phyloP scores from a whole-genome alignment of 2,888 invertebrate species.

The Cloeon dipterum region DNA sequence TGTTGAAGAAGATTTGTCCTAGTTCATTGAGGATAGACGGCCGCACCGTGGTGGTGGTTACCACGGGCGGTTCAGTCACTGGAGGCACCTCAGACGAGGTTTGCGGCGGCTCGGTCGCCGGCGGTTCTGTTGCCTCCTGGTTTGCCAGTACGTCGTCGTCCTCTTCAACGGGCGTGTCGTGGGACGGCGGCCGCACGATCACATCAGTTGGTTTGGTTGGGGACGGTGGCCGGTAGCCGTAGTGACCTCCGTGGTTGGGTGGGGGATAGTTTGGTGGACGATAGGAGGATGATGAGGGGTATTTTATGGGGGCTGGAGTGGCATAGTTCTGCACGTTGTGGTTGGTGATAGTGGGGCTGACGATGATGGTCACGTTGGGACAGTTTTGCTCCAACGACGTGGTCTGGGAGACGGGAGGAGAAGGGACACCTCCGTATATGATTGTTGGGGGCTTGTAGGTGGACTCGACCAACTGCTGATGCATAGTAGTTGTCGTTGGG shows the following conservation, averaged over 20 bases:
- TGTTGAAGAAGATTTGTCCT: neutral
- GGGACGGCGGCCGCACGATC: no score
- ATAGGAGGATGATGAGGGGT: neutral
- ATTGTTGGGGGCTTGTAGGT: neutral
- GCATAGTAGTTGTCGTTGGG: no score
- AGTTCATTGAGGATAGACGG: neutral
- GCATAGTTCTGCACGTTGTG: neutral
- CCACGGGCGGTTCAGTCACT: neutral
- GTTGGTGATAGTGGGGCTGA: neutral
- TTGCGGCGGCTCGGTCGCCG: no score
- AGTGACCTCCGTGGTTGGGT: neutral
- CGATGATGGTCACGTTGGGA: neutral
- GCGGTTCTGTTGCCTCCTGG: no score
- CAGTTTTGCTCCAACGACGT: no score
- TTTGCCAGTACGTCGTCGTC: no score
- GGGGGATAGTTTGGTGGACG: neutral
- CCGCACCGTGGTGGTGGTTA: neutral
- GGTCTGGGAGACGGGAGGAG: no score
- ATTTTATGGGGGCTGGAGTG: neutral
- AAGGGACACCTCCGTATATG: neutral
- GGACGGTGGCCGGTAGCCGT: neutral
- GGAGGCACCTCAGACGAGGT: no score
- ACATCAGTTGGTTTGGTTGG: no score
- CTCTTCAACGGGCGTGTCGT: no score
- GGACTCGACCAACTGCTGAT: neutral